A percentile compares a stretch with the other conserved stretches of the same genome.
Evolutionary conservation across 1,140 invertebrate species (phyloP).

Genomic region (Lethrus apterus): DNA sequence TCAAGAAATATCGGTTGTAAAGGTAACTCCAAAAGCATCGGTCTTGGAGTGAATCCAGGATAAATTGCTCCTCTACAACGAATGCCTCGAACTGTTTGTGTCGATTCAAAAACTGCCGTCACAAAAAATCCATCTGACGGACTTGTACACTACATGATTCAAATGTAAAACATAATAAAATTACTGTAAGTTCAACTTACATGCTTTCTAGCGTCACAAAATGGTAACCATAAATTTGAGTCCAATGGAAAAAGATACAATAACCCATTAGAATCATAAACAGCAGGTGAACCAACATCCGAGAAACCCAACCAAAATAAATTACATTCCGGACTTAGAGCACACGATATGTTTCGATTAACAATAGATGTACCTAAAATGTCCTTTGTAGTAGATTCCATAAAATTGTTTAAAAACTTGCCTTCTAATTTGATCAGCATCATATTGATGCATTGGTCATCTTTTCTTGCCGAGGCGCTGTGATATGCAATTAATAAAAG

Average conservation of each 20-base stretch:
- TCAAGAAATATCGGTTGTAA: slow-evolving; percentile 75
- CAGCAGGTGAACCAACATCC: slow-evolving; percentile 66
- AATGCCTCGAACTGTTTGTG: slow-evolving; percentile 70
- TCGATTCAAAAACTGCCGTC: slow-evolving; percentile 66
- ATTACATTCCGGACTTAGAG: slow-evolving; percentile 60
- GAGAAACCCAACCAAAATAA: slow-evolving; percentile 78
- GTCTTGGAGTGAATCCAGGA: slow-evolving; percentile 78
- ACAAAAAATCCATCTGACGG: slow-evolving; percentile 77
- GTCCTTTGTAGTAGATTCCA: slow-evolving; percentile 2
- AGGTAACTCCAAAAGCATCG: slow-evolving; percentile 65
- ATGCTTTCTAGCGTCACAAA: slow-evolving; percentile 63
- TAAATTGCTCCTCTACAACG: slow-evolving; percentile 81
- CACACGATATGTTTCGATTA: slow-evolving; percentile 50
- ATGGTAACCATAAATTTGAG: slow-evolving; percentile 68
- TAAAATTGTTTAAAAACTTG: no score
- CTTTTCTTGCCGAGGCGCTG: slow-evolving; percentile 39
- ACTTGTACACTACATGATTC: slow-evolving; percentile 49
- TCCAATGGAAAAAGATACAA: slow-evolving; percentile 56
- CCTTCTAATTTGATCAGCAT: slow-evolving; percentile 44
- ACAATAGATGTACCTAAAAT: slow-evolving; percentile 18
- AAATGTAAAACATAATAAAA: slow-evolving; percentile 12
- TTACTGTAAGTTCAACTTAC: slow-evolving; percentile 41
- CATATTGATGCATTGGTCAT: slow-evolving; percentile 55
- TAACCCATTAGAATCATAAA: slow-evolving; percentile 60
- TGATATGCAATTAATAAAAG: slow-evolving; percentile 75